Percentiles rank a stretch among this genome's conserved stretches.
phyloP scores from a whole-genome alignment of 1,140 invertebrate genomes.

The Lamellibrachia luymesi region DNA sequence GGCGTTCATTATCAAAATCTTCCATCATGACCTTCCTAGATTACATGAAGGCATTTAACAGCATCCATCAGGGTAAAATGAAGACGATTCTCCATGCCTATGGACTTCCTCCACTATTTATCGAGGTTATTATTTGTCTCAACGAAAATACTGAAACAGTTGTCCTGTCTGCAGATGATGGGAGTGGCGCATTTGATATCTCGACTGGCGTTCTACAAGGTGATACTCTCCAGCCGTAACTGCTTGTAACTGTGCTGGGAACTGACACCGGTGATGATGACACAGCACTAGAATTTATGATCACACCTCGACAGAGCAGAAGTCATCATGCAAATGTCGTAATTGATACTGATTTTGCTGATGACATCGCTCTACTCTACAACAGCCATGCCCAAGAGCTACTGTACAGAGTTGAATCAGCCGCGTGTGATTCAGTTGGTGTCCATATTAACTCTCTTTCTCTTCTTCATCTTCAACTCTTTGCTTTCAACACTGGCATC shows the following conservation, averaged over 20 bases:
- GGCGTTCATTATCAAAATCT: too few species aligned
- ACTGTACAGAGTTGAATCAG: too few species aligned
- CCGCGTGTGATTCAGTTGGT: too few species aligned
- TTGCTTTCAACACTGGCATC: too few species aligned
- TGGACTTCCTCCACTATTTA: background rate
- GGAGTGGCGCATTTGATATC: background rate
- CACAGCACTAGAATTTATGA: background rate
- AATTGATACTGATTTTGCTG: background rate
- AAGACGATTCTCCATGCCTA: background rate
- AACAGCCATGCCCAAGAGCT: too few species aligned
- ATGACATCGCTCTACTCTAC: too few species aligned
- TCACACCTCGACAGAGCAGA: background rate
- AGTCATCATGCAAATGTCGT: background rate
- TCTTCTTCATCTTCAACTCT: too few species aligned
- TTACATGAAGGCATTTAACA: too few species aligned
- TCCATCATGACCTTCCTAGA: too few species aligned
- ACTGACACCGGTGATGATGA: too few species aligned
- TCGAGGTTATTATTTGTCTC: background rate
- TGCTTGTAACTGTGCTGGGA: background rate
- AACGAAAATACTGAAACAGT: background rate
- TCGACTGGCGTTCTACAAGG: background rate
- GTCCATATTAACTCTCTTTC: too few species aligned
- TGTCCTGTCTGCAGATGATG: background rate
- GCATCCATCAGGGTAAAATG: background rate
- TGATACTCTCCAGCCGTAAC: background rate